These are phyloP conservation scores for Hylyphantes graminicola DNA, from an alignment of 1,140 invertebrate genomes.

Conservation along the genomic window DNA sequence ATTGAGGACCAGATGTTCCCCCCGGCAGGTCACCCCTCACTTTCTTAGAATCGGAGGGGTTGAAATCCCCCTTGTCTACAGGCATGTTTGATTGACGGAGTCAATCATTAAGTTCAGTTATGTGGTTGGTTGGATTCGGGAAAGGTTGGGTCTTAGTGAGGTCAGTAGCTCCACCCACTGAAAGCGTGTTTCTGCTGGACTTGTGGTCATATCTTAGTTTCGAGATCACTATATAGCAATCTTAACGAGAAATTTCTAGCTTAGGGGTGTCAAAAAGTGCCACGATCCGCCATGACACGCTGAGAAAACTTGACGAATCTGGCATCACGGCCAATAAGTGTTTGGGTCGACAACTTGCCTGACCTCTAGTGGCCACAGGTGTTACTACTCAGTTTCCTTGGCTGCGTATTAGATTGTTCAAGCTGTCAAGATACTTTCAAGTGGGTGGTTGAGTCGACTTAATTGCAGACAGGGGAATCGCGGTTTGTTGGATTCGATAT, in stretches of 20 bases:
- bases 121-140: too few relatives aligned
- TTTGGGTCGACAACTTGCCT: constrained; percentile 55
- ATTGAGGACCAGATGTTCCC: too few relatives aligned
- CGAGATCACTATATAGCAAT: too few relatives aligned
- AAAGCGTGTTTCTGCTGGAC: too few relatives aligned
- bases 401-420: constrained; percentile 41
- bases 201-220: too few relatives aligned
- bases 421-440: constrained; percentile 50
- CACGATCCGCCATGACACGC: constrained; percentile 47
- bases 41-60: too few relatives aligned
- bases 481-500: constrained; percentile 46
- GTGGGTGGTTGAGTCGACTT: constrained; percentile 12
- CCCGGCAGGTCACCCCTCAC: too few relatives aligned
- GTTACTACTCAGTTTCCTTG: constrained; percentile 45
- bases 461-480: constrained; percentile 43
- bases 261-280: constrained; percentile 52
- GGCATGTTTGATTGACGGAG: too few relatives aligned
- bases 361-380: constrained; percentile 53
- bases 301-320: constrained; percentile 53
- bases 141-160: too few relatives aligned
- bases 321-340: constrained; percentile 56
- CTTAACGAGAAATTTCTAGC: constrained; percentile 17
- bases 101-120: too few relatives aligned
- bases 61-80: too few relatives aligned
- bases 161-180: too few relatives aligned